Percentiles rank a stretch among this genome's conserved stretches.
Conservation (phyloP, 2,113 vertebrate genomes). For the Castor canadensis region DNA sequence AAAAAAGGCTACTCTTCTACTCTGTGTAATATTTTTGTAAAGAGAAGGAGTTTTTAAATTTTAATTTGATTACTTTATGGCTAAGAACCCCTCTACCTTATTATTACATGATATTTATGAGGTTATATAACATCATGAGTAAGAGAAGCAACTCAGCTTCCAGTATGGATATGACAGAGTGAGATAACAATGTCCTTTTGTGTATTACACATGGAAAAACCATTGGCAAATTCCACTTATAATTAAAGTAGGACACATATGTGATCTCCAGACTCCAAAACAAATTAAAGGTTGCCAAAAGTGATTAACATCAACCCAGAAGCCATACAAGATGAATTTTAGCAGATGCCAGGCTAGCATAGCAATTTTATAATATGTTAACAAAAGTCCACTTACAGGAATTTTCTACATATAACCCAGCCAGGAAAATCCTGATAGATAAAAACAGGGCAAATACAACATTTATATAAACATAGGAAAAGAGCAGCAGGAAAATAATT, state of each 20-base stretch:
- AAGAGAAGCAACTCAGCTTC: background rate
- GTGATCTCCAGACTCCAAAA: background rate
- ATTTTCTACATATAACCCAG: background rate
- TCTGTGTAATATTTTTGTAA: background rate
- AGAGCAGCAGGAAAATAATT: background rate
- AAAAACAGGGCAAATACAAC: background rate
- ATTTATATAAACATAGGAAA: background rate
- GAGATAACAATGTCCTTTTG: background rate
- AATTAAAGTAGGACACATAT: background rate
- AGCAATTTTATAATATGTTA: background rate
- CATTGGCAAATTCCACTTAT: background rate
- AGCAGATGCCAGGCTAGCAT: background rate
- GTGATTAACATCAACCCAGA: background rate
- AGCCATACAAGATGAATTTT: background rate
- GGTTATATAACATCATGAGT: background rate
- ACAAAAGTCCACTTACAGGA: background rate
- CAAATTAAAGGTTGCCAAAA: background rate
- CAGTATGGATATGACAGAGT: background rate
- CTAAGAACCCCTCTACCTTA: background rate
- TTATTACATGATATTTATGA: background rate
- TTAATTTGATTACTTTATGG: constrained; percentile 8
- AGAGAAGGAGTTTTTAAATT: background rate
- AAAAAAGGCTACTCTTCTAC: background rate
- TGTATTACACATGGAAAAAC: background rate
- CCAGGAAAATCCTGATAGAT: background rate